Evolutionary conservation across 2,113 vertebrate species (phyloP).

Genomic region (Lepus timidus): DNA sequence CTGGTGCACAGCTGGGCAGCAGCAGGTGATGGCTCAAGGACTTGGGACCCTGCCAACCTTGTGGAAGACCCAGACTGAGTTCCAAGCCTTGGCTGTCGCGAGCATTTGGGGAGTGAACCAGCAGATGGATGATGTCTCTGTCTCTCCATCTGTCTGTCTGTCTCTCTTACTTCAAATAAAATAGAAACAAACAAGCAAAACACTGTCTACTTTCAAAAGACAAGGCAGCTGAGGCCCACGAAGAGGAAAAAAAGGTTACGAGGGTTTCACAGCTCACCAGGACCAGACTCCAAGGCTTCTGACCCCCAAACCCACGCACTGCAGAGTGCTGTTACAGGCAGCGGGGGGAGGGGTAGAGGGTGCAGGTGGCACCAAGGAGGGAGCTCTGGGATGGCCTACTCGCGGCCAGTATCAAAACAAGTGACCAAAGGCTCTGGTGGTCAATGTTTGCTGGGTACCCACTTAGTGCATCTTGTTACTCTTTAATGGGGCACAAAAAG

Average conservation of each 20-base stretch:
- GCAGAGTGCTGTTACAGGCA: neutral
- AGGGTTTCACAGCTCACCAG: neutral
- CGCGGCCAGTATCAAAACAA: neutral
- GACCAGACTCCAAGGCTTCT: neutral
- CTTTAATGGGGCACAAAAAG: neutral
- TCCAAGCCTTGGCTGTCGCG: too few species aligned
- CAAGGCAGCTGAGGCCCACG: neutral
- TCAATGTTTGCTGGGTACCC: neutral
- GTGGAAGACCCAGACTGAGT: too few species aligned
- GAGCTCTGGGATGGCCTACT: too few species aligned
- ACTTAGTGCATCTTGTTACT: neutral
- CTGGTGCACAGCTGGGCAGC: neutral
- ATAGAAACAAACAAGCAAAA: neutral
- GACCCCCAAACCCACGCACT: neutral
- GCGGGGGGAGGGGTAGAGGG: neutral
- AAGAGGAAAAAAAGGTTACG: neutral
- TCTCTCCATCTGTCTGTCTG: too few species aligned
- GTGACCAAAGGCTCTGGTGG: neutral
- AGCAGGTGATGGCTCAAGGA: neutral
- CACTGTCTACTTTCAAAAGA: neutral
- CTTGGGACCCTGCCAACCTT: too few species aligned
- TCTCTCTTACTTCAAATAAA: too few species aligned
- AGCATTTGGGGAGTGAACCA: too few species aligned
- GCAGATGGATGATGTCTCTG: too few species aligned
- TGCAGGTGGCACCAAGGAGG: neutral